Evolutionary conservation across 2,113 vertebrate genomes (phyloP).

Genomic region (Gracilinanus agilis): DNA sequence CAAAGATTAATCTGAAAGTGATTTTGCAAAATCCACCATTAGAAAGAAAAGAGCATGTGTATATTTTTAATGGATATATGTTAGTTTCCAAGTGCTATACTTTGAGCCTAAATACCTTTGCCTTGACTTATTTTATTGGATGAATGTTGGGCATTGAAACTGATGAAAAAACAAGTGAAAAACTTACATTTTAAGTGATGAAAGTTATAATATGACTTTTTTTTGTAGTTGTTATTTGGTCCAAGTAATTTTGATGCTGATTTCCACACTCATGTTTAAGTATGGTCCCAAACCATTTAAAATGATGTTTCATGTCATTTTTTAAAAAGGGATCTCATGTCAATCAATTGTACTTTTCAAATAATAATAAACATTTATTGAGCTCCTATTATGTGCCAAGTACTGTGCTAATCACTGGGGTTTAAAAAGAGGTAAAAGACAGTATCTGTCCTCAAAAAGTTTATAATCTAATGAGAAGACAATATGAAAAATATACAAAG

Average conservation of each 20-base stretch:
- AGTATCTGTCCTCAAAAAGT: background rate
- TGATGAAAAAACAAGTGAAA: conserved; percentile 29
- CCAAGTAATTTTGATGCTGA: conserved; percentile 34
- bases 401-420: background rate
- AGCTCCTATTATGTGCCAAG: background rate
- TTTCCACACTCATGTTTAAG: conserved; percentile 25
- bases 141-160: conserved; percentile 20
- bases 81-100: background rate
- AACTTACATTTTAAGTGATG: conserved; percentile 26
- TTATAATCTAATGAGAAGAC: background rate
- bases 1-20: background rate
- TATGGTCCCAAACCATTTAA: conserved; percentile 10
- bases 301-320: background rate
- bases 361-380: background rate
- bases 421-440: background rate
- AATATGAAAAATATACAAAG: background rate
- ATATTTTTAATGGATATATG: conserved; percentile 13
- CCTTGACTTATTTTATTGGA: conserved; percentile 14
- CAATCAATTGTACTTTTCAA: conserved; percentile 7
- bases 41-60: background rate
- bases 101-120: conserved; percentile 1
- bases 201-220: background rate
- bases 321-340: background rate
- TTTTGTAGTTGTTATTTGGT: conserved; percentile 10
- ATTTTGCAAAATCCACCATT: background rate